Base-by-base conservation (phyloP, 1,140 invertebrate genomes). In the Berghia stephanieae region DNA sequence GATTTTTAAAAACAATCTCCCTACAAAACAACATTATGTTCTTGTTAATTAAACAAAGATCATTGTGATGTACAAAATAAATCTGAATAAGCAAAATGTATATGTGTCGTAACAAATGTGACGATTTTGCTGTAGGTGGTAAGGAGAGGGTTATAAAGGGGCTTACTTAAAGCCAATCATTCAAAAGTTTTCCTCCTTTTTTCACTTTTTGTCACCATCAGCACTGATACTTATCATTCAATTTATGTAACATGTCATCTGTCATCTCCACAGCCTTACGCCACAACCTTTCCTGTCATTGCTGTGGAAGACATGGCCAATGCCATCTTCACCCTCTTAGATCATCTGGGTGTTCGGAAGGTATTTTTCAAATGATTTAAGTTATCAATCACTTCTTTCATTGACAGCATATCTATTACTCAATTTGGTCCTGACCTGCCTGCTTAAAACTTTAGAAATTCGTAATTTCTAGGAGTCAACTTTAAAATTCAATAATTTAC, bases 341-440 rank as follows among this genome's bases (percentile, higher is more conserved):
- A 90, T 68, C 81, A 88, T 70, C 85, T 90, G 13, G 88, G 88
- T 18, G 87, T 90, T 52, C 76, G 88, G n/a, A 85, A 82, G 82
- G 87, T 87, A 52, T 66, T 10, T n/a, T 68, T 16, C 27, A 10
- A 16, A 13, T 63, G 13, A 3, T 27, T 34, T 8, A 38, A 27
- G 5, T 63, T 3, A 3, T n/a, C 18, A 42, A 21, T 16, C 60
- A 6, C 60, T 67, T 10, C 24, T 36, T 36, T 21, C 31, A 34
- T 21, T n/a, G 6, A 10, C 8, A 34, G 3, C 1, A 34, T 1
- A 34, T 1, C 38, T 1, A 3, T 67, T 6, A 1, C 60, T 31
- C 21, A 66, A 66, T 34, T 31, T 3, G 1, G 60, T 66, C 24
- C 49, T 21, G 49, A 52, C 24, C 24, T n/a, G n/a, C n/a, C n/a